phyloP scores from a whole-genome alignment of 2,797 vertebrate species.

The Percopsis omiscomaycus region DNA sequence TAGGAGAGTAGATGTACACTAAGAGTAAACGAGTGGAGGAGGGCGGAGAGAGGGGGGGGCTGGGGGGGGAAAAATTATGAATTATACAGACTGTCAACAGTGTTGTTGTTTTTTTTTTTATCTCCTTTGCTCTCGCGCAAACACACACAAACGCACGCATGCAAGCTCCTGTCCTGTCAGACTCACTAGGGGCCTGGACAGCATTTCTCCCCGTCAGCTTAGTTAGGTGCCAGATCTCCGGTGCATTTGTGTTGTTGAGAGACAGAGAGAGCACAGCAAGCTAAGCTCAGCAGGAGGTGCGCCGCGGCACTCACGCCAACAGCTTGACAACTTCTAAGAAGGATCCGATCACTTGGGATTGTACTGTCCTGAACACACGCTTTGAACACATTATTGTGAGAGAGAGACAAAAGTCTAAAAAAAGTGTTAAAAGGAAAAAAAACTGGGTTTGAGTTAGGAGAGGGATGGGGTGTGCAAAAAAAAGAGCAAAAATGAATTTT shows the following conservation, averaged over 20 bases:
- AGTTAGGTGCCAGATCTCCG: constrained; percentile 48
- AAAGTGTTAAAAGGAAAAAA: constrained; percentile 24
- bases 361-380: constrained; percentile 48
- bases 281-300: constrained; percentile 57
- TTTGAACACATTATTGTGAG: constrained; percentile 43
- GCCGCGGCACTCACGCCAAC: constrained; percentile 44
- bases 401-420: constrained; percentile 11
- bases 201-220: constrained; percentile 33
- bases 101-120: neutral
- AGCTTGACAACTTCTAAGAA: constrained; percentile 66
- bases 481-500: constrained; percentile 27
- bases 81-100: constrained; percentile 9
- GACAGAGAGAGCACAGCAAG: constrained; percentile 38
- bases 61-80: neutral
- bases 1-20: neutral
- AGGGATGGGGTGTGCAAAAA: constrained; percentile 35
- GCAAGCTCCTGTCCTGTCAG: constrained; percentile 18
- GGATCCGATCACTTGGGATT: constrained; percentile 59
- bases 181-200: constrained; percentile 24
- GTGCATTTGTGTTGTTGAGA: constrained; percentile 29
- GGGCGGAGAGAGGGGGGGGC: neutral
- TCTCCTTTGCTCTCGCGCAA: constrained; percentile 5
- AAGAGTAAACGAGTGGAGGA: neutral
- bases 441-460: constrained; percentile 2
- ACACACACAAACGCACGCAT: neutral